These are phyloP conservation scores for Diplolepis rosae DNA, from an alignment of 2,888 invertebrate genomes.

Conservation along the genomic window DNA sequence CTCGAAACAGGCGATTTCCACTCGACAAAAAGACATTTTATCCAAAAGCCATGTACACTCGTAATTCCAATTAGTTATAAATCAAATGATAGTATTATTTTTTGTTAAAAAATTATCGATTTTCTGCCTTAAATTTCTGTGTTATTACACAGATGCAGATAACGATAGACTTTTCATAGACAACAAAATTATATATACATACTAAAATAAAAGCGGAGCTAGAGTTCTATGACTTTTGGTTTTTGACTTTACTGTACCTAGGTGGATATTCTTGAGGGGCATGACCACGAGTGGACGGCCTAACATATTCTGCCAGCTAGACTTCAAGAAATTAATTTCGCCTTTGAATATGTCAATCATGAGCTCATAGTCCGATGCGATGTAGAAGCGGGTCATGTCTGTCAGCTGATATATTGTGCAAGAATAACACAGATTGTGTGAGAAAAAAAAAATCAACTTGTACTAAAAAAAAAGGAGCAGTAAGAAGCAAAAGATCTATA, in stretches of 20 bases:
- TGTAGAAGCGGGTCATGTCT: constrained; percentile 98
- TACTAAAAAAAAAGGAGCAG: constrained; percentile 28
- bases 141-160: too few species aligned
- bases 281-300: constrained; percentile 97
- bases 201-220: not conserved
- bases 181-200: too few species aligned
- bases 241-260: constrained; percentile 81
- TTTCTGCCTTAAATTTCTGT: too few species aligned
- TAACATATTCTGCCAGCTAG: constrained; percentile 97
- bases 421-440: constrained; percentile 37
- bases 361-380: constrained; percentile 97
- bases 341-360: constrained; percentile 98
- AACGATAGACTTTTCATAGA: too few species aligned
- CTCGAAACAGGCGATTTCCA: constrained; percentile 35
- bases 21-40: constrained; percentile 35
- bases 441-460: constrained; percentile 34
- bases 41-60: constrained; percentile 48
- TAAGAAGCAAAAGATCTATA: constrained; percentile 72
- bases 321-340: constrained; percentile 98
- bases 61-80: constrained; percentile 38
- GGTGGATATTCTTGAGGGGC: constrained; percentile 89
- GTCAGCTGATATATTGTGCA: constrained; percentile 83
- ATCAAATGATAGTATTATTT: too few species aligned
- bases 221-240: constrained; percentile 40
- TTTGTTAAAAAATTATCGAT: too few species aligned